Evolutionary conservation across 2,113 vertebrate species (phyloP).

Genomic region (Poicephalus meyeri): DNA sequence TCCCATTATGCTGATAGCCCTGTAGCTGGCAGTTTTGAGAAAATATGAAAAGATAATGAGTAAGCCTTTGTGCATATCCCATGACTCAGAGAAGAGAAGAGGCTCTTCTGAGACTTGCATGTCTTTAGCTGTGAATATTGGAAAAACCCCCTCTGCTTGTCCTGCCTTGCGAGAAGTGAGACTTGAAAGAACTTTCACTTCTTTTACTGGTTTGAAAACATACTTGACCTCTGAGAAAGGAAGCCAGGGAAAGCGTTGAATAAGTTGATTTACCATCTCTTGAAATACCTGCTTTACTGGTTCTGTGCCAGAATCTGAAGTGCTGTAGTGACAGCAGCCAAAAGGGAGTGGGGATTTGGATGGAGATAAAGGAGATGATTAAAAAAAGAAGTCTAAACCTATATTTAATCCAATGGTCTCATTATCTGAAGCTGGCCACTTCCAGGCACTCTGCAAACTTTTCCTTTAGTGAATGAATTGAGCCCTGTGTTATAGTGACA

Average conservation of each 20-base stretch:
- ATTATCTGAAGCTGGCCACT: conserved; percentile 48
- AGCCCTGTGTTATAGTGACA: conserved; percentile 30
- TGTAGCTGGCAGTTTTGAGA: conserved; percentile 9
- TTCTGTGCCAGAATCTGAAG: conserved; percentile 59
- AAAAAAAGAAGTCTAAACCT: conserved; percentile 56
- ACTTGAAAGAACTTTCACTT: conserved; percentile 52
- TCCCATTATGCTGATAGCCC: neutral
- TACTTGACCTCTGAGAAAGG: conserved; percentile 57
- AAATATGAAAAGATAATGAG: conserved; percentile 26
- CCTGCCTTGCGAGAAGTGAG: conserved; percentile 18
- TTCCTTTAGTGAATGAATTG: conserved; percentile 34
- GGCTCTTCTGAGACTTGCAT: neutral
- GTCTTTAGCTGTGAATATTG: neutral
- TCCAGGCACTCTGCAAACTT: conserved; percentile 48
- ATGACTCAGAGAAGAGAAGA: neutral
- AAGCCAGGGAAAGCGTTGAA: conserved; percentile 20
- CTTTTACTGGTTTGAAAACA: conserved; percentile 55
- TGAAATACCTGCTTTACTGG: conserved; percentile 58
- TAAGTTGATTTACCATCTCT: conserved; percentile 63
- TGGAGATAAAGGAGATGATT: conserved; percentile 60
- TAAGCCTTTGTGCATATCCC: neutral
- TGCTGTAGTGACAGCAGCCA: conserved; percentile 55
- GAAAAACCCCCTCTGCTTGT: neutral
- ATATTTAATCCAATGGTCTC: conserved; percentile 51
- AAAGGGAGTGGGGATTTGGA: conserved; percentile 59